Percentiles rank a stretch among this genome's conserved stretches.
Evolutionary conservation across 2,888 invertebrate species (phyloP).

Genomic region (Protonemura montana): DNA sequence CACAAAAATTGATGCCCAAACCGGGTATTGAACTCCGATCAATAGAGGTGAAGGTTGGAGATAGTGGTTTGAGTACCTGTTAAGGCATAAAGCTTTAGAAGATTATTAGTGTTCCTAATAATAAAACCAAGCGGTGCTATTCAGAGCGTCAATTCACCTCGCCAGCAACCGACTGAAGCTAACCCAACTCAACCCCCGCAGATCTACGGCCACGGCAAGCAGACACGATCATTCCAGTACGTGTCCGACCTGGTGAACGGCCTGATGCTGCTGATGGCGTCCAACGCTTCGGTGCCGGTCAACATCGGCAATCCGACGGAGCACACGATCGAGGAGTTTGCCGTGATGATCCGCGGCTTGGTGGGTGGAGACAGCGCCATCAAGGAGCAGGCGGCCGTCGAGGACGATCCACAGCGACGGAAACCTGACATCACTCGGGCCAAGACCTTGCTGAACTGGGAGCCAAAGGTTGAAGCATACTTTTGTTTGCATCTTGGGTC

Average conservation of each 20-base stretch:
- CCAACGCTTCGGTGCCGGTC: conserved; percentile 90
- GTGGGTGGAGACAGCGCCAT: conserved; percentile 88
- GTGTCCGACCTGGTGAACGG: conserved; percentile 97
- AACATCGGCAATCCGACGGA: conserved; percentile 99
- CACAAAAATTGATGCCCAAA: too few relatives aligned
- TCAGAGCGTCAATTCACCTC: too few relatives aligned
- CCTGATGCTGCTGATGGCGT: conserved; percentile 88
- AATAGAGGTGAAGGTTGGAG: too few relatives aligned
- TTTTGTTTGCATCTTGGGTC: too few relatives aligned
- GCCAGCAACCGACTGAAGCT: too few relatives aligned
- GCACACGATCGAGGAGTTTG: conserved; percentile 93
- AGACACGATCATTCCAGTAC: conserved; percentile 97
- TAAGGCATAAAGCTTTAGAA: too few relatives aligned
- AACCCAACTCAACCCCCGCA: not conserved
- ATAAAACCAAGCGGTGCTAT: too few relatives aligned
- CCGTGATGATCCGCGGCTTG: conserved; percentile 81
- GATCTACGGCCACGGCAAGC: conserved; percentile 84
- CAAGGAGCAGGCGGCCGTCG: conserved; percentile 82
- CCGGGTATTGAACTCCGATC: too few relatives aligned
- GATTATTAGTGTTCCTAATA: too few relatives aligned
- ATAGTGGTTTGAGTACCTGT: too few relatives aligned
- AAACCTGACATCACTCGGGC: conserved; percentile 94
- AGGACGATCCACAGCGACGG: conserved; percentile 95
- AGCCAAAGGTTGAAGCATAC: conserved; percentile 94
- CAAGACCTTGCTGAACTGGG: conserved; percentile 85